phyloP scores from a whole-genome alignment of 2,797 vertebrate species.

The Odontamblyopus lacepedii region DNA sequence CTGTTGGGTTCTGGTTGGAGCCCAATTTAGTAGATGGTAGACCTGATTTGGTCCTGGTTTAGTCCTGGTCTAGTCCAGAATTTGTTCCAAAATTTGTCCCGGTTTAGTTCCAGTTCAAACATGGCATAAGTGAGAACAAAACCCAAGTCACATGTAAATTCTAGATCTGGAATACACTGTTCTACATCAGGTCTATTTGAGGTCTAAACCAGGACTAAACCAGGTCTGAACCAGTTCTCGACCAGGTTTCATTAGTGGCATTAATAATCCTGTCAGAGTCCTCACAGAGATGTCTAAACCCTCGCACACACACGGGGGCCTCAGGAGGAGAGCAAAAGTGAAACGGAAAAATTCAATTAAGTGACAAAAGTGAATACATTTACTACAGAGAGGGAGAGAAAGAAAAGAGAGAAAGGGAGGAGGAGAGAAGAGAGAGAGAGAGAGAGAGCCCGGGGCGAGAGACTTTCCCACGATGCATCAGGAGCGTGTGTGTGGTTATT shows the following conservation, averaged over 20 bases:
- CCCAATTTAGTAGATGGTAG: no score
- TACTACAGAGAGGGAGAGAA: conserved; percentile 30
- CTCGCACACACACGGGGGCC: conserved; percentile 17
- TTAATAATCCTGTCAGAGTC: neutral
- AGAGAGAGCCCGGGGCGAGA: neutral
- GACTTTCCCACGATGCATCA: neutral
- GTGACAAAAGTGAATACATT: conserved; percentile 81
- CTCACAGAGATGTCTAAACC: conserved; percentile 3
- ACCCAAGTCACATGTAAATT: no score
- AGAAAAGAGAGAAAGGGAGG: neutral
- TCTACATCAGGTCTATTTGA: no score
- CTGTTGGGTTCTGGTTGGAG: no score
- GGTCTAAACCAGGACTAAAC: neutral
- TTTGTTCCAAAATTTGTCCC: no score
- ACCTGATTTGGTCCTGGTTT: no score
- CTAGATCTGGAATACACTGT: no score
- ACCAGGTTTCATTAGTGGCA: neutral
- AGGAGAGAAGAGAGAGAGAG: neutral
- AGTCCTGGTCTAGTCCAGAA: no score
- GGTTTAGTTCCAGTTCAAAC: no score
- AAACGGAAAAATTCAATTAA: conserved; percentile 80
- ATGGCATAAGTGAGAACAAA: no score
- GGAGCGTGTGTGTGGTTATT: neutral
- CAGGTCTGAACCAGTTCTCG: neutral
- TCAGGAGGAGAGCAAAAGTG: conserved; percentile 62